Base-by-base conservation (phyloP, 2,888 invertebrate species). In the Microctonus brassicae region DNA sequence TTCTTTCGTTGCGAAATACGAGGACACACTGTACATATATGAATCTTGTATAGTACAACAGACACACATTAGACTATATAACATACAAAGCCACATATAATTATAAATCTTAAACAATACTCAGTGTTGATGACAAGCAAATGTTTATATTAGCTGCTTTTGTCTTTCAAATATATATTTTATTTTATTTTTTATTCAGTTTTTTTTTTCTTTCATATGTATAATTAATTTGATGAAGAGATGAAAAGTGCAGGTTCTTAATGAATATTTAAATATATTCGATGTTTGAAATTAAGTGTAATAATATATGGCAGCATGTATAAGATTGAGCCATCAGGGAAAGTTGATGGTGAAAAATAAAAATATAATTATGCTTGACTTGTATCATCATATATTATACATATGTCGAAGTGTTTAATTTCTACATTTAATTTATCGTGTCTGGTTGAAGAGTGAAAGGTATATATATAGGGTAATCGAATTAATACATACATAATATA, bases 341-440 rank as follows among this genome's bases (percentile, higher is more conserved):
- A 82, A 82, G 79, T 80, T 78, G 74, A 75, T n/a, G 26, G 36
- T 72, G 76, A 75, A 76, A 74, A 82, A 22, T 42, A 80, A 81
- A 77, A 77, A 82, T 79, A 80, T 79, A 80, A 78, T 79, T 74
- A 39, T 24, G 7, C 7, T 24, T 42, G n/a, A 47, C 47, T 36
- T 20, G 29, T 5, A 17, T 9, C 29, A 55, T 24, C 11, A 24
- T 53, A 11, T 1, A 29, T 22, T 1, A 29, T 22, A 42, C 33
- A 22, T 33, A 34, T 34, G 24, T 47, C 62, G 73, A 73, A 76
- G 70, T 77, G 75, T 78, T 79, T 83, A 81, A 82, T 84, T 84
- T 85, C 81, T 80, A 79, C 75, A 61, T 72, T 80, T 77, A 81
- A 84, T 83, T 84, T 84, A 84, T 77, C 78, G 80, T 78, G 78